These are phyloP conservation scores for Atherinosoma microstoma DNA, from an alignment of 2,797 vertebrate genomes.

Conservation along the genomic window DNA sequence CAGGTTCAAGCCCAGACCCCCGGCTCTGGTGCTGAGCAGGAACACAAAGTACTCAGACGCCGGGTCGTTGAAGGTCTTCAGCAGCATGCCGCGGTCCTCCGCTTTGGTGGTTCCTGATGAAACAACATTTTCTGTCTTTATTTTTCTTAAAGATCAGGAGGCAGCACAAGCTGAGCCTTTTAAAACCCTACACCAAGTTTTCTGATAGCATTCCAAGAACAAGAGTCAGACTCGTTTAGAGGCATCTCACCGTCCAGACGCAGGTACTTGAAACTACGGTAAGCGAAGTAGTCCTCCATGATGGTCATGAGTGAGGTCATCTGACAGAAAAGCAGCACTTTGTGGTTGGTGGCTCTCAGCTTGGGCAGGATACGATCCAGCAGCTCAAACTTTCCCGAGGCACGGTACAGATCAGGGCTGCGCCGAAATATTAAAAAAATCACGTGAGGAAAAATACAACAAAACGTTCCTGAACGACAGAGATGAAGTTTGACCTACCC, in stretches of 20 bases:
- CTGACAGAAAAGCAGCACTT: slow-evolving; percentile 98
- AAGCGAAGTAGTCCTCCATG: slow-evolving; percentile 98
- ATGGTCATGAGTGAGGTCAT: slow-evolving; percentile 99
- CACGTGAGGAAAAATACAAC: neutral
- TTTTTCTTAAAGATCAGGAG: neutral
- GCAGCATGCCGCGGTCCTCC: slow-evolving; percentile 93
- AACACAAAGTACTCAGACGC: slow-evolving; percentile 94
- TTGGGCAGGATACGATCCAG: slow-evolving; percentile 96
- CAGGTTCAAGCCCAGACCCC: slow-evolving; percentile 95
- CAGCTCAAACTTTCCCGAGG: slow-evolving; percentile 97
- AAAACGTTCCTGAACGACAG: neutral
- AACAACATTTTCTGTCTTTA: neutral
- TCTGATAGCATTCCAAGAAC: neutral
- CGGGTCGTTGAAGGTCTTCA: slow-evolving; percentile 96
- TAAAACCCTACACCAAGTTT: neutral
- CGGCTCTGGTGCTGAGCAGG: slow-evolving; percentile 94
- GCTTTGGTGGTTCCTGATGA: slow-evolving; percentile 94
- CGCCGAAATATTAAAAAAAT: neutral
- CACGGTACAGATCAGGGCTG: slow-evolving; percentile 92
- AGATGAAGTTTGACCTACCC: slow-evolving; percentile 81
- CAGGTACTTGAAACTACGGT: slow-evolving; percentile 96
- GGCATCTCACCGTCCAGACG: slow-evolving; percentile 91
- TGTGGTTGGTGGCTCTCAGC: slow-evolving; percentile 93
- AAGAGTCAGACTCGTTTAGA: neutral
- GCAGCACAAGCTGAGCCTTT: neutral